Conservation (phyloP, 1,140 invertebrate species). For the Caerostris darwini region DNA sequence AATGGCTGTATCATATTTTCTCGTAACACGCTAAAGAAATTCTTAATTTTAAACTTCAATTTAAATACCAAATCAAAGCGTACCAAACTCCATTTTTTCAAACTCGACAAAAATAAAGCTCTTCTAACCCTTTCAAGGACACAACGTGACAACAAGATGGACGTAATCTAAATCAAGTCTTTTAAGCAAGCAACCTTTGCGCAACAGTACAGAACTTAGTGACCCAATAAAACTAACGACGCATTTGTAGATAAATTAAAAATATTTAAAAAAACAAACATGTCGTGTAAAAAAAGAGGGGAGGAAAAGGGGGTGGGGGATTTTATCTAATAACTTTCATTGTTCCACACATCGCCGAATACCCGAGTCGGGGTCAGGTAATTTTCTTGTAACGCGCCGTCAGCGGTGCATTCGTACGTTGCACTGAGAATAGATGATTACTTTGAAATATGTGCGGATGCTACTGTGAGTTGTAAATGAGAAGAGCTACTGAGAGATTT, state of each 20-base stretch:
- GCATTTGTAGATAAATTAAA: neutral
- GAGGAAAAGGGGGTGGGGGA: neutral
- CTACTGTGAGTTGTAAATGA: neutral
- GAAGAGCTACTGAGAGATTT: neutral
- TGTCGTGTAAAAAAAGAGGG: neutral
- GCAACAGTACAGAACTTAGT: neutral
- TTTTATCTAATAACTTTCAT: neutral
- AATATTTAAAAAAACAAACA: neutral
- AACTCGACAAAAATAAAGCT: too few relatives aligned
- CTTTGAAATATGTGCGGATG: neutral
- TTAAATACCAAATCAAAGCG: too few relatives aligned
- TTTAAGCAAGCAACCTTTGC: neutral
- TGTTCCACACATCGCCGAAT: neutral
- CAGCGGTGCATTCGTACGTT: constrained; percentile 7
- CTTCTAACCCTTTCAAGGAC: too few relatives aligned
- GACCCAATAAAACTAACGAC: constrained; percentile 8
- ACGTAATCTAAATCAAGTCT: too few relatives aligned
- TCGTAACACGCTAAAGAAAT: too few relatives aligned
- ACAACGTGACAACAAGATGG: too few relatives aligned
- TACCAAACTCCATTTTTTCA: too few relatives aligned
- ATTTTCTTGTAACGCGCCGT: constrained; percentile 3
- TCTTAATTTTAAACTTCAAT: too few relatives aligned
- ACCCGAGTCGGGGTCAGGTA: neutral
- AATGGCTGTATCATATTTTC: too few relatives aligned
- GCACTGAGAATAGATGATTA: neutral